Conservation (phyloP, 2,797 vertebrate genomes). For the Etheostoma perlongum region DNA sequence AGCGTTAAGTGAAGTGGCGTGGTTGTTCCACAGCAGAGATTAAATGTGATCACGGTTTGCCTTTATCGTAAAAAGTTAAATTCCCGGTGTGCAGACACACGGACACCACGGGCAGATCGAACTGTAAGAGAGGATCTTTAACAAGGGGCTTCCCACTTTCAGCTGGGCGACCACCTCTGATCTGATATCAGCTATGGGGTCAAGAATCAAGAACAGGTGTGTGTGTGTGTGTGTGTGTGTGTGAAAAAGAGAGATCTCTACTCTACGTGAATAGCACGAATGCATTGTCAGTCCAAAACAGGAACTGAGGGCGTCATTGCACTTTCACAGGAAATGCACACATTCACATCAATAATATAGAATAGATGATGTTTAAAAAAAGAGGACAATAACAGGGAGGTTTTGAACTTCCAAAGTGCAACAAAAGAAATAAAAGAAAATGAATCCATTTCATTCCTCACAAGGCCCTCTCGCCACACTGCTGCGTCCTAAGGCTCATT, state of each 20-base stretch:
- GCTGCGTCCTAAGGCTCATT: slow-evolving; percentile 85
- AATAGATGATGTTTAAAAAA: slow-evolving; percentile 44
- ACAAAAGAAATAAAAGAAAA: slow-evolving; percentile 61
- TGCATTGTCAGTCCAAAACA: slow-evolving; percentile 17
- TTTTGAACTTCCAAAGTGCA: slow-evolving; percentile 49
- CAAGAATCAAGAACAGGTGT: slow-evolving; percentile 72
- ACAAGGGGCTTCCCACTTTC: slow-evolving; percentile 51
- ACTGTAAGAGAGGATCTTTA: slow-evolving; percentile 24
- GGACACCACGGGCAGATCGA: slow-evolving; percentile 20
- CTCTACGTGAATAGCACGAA: slow-evolving; percentile 16
- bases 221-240: slow-evolving; percentile 31
- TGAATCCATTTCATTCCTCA: slow-evolving; percentile 65
- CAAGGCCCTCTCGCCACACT: slow-evolving; percentile 72
- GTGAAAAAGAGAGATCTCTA: slow-evolving; percentile 7
- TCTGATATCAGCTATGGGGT: slow-evolving; percentile 64
- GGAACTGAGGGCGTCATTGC: slow-evolving; percentile 9
- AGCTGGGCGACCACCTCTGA: slow-evolving; percentile 65
- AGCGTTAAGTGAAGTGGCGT: slow-evolving; percentile 1
- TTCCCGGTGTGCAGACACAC: slow-evolving; percentile 31
- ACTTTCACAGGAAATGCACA: slow-evolving; percentile 41
- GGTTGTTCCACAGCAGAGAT: slow-evolving; percentile 32
- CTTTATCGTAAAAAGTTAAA: slow-evolving; percentile 52
- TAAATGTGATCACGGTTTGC: slow-evolving; percentile 38
- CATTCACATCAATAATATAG: slow-evolving; percentile 54
- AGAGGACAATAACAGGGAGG: not conserved